These are phyloP conservation scores for Gallirallus australis DNA, from an alignment of 2,797 vertebrate species.

Conservation along the genomic window DNA sequence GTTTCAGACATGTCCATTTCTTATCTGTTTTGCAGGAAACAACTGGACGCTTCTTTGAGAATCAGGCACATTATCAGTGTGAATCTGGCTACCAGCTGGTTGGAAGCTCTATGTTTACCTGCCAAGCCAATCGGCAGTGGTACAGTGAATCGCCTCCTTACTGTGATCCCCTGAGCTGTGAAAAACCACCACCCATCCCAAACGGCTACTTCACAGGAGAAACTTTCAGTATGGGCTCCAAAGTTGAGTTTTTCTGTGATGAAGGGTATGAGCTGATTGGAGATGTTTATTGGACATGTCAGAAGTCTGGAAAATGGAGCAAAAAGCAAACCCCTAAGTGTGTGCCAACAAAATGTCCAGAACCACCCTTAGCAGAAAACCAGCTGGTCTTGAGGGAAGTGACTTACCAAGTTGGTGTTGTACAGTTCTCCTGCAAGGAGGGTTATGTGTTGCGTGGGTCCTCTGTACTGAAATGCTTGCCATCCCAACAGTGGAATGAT, in stretches of 20 bases:
- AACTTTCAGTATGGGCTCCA: constrained; percentile 88
- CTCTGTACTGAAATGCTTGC: constrained; percentile 86
- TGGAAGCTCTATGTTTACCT: constrained; percentile 86
- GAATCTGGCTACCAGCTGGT: constrained; percentile 86
- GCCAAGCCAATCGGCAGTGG: constrained; percentile 95
- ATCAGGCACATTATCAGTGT: constrained; percentile 87
- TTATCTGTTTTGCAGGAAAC: constrained; percentile 76
- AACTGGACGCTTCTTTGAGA: constrained; percentile 86
- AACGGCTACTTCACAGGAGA: constrained; percentile 86
- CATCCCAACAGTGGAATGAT: constrained; percentile 92
- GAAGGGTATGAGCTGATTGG: constrained; percentile 92
- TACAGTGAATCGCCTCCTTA: constrained; percentile 84
- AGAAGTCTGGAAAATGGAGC: constrained; percentile 92
- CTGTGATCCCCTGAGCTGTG: constrained; percentile 90
- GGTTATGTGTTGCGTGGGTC: constrained; percentile 90
- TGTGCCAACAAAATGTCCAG: constrained; percentile 90
- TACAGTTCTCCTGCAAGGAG: constrained; percentile 91
- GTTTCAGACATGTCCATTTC: neutral
- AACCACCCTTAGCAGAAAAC: constrained; percentile 90
- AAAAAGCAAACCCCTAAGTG: constrained; percentile 85
- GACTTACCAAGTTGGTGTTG: constrained; percentile 84
- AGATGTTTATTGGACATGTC: constrained; percentile 91
- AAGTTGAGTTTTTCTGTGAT: constrained; percentile 89
- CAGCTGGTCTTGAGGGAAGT: constrained; percentile 88
- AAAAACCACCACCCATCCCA: constrained; percentile 84